phyloP scores from a whole-genome alignment of 2,113 vertebrate genomes.

The Pelecanoides urinatrix region DNA sequence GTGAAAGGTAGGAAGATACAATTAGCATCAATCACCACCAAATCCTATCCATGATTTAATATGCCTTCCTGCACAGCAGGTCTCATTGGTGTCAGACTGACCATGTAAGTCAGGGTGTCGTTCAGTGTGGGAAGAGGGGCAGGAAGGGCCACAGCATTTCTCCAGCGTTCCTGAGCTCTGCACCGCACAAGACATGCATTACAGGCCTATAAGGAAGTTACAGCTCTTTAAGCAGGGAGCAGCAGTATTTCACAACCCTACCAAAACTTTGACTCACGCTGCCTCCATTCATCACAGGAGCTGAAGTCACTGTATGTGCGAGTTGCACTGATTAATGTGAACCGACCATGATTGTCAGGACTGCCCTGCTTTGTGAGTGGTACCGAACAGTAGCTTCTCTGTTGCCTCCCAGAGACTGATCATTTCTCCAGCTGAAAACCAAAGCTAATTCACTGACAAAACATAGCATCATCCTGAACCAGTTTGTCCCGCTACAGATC shows the following conservation, averaged over 20 bases:
- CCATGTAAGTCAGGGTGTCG: not conserved
- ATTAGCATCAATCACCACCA: not conserved
- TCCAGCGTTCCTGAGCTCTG: not conserved
- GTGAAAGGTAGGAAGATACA: not conserved
- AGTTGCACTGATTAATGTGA: not conserved
- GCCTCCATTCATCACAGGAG: not conserved
- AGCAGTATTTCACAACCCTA: not conserved
- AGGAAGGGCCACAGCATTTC: not conserved
- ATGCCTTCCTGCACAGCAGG: not conserved
- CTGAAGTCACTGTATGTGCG: fast-evolving
- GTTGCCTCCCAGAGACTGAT: not conserved
- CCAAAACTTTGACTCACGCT: fast-evolving
- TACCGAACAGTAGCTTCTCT: not conserved
- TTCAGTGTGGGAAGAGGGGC: not conserved
- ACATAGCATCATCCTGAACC: not conserved
- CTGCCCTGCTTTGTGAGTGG: not conserved
- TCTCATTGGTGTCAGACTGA: no score
- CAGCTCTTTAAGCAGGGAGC: not conserved
- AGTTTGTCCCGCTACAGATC: not conserved
- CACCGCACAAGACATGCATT: fast-evolving
- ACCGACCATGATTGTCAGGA: fast-evolving
- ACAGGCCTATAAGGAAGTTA: fast-evolving
- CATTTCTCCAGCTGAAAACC: not conserved
- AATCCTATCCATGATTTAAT: not conserved
- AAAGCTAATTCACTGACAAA: not conserved